Percentiles rank a stretch among this genome's conserved stretches.
Conservation (phyloP, 2,797 vertebrate species). For the Spinus olivaceus region DNA sequence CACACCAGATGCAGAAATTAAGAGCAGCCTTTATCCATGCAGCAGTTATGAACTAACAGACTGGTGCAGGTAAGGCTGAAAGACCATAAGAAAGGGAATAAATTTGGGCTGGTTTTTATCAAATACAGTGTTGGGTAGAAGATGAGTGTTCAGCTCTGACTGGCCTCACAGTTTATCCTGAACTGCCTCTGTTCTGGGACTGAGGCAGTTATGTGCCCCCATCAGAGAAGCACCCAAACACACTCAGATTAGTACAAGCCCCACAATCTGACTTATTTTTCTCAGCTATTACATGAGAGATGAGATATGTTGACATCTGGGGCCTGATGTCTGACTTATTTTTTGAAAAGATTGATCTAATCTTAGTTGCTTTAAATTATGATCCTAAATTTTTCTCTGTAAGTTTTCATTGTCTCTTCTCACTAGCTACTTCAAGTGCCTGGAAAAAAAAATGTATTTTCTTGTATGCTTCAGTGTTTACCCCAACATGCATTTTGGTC, state of each 20-base stretch:
- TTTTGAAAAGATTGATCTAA: background rate
- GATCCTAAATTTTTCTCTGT: background rate
- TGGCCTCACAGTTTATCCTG: background rate
- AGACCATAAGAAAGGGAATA: background rate
- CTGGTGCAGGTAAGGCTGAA: constrained; percentile 20
- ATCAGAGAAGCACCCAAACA: rapidly evolving
- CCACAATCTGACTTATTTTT: background rate
- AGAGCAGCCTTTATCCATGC: background rate
- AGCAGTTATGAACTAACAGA: background rate
- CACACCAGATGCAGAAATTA: background rate
- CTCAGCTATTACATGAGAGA: background rate
- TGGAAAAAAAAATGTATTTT: background rate
- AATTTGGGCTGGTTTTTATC: background rate
- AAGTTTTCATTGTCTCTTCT: background rate
- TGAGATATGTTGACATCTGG: background rate
- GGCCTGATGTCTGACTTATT: background rate
- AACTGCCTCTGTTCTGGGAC: background rate
- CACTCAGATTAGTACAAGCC: background rate
- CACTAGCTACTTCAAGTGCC: background rate
- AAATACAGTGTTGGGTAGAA: background rate
- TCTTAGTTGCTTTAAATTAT: background rate
- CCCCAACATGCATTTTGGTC: background rate
- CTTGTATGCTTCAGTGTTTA: background rate
- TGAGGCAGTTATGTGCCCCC: rapidly evolving
- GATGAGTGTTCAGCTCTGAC: background rate